These are phyloP conservation scores for Xenus cinereus DNA, from an alignment of 2,113 vertebrate species.

Conservation along the genomic window DNA sequence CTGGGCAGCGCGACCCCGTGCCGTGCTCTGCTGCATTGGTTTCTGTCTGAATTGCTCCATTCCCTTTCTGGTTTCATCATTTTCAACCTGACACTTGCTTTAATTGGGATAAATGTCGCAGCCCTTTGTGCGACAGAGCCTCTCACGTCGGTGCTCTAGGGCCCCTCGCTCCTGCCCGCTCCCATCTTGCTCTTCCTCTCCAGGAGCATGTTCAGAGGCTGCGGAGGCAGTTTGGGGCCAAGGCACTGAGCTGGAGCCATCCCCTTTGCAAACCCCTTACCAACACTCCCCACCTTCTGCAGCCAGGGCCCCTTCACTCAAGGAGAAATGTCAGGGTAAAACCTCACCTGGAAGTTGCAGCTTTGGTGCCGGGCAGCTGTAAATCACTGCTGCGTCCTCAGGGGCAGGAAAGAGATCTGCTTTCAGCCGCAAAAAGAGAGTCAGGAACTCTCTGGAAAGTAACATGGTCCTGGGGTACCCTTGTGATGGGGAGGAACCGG, in stretches of 20 bases:
- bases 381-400: background rate
- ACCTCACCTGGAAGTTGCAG: rapidly evolving
- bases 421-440: background rate
- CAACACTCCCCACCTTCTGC: background rate
- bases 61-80: background rate
- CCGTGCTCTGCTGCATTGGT: background rate
- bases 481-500: rapidly evolving
- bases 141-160: background rate
- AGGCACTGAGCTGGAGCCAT: background rate
- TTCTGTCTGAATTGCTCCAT: background rate
- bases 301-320: background rate
- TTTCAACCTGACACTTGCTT: background rate
- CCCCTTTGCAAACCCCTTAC: background rate
- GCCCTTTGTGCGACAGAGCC: background rate
- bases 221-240: background rate
- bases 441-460: background rate
- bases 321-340: background rate
- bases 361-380: rapidly evolving
- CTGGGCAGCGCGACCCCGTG: background rate
- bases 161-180: background rate
- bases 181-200: background rate
- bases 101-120: background rate
- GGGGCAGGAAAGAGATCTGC: background rate
- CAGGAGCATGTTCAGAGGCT: background rate
- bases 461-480: background rate